Evolutionary conservation across 2,888 invertebrate genomes (phyloP).

Genomic region (Phoronis australis): DNA sequence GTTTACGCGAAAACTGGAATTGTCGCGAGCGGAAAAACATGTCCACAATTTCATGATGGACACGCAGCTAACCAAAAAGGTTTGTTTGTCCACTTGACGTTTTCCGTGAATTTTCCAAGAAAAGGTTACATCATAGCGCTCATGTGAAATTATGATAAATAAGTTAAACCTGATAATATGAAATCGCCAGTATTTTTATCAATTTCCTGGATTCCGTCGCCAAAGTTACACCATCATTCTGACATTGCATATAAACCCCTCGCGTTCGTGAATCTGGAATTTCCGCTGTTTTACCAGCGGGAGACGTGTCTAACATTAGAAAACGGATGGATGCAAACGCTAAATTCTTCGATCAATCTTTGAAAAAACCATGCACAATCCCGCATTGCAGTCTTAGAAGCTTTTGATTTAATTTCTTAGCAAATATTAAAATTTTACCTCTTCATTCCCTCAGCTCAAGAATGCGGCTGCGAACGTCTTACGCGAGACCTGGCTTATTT

Average conservation of each 20-base stretch:
- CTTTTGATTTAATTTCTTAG: too few relatives aligned
- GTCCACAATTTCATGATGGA: constrained; percentile 99
- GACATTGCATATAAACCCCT: too few relatives aligned
- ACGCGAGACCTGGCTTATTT: constrained; percentile 99
- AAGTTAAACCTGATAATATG: not conserved
- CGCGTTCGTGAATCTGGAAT: too few relatives aligned
- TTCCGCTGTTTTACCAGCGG: too few relatives aligned
- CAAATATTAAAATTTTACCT: constrained; percentile 3
- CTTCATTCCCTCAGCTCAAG: constrained; percentile 74
- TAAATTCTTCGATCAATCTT: too few relatives aligned
- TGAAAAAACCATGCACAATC: too few relatives aligned
- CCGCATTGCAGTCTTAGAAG: too few relatives aligned
- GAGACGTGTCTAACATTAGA: too few relatives aligned
- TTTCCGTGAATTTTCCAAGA: not conserved
- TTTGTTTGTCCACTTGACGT: constrained; percentile 49
- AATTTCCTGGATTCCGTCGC: too few relatives aligned
- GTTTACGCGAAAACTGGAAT: constrained; percentile 96
- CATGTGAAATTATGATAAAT: not conserved
- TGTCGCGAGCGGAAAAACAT: constrained; percentile 98
- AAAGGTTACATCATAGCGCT: not conserved
- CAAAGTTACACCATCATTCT: too few relatives aligned
- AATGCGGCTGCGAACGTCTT: constrained; percentile 99
- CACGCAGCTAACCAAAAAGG: constrained; percentile 98
- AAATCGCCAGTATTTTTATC: not conserved
- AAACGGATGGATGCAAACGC: too few relatives aligned